Evolutionary conservation across 2,113 vertebrate species (phyloP), one percentile per base, ranked within the genome.

Genomic region (Circaetus gallicus): DNA sequence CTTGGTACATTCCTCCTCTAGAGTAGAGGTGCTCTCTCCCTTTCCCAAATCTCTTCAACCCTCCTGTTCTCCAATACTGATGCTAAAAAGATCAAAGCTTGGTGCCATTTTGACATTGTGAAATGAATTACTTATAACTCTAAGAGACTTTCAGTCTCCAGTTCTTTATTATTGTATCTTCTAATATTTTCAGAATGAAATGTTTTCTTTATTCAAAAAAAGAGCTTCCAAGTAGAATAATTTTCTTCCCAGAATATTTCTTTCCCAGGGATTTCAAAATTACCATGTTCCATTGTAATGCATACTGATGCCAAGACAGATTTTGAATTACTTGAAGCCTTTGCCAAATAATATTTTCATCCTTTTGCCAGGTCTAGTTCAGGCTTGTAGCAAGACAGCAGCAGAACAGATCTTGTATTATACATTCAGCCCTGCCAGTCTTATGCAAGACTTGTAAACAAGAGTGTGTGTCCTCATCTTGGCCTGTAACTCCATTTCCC

Each of bases 271-370:
- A 72, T 84, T 93, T 96, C 40, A 91, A 87, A 95, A 56, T 53
- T 25, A 31, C 34, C 18, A 4, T 32, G 25, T 79, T 90, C 40
- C 49, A 22, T 63, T 76, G n/a, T 67, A 78, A 47, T 22, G 71
- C 26, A 10, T 61, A 42, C 20, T 69, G 63, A 95, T 74, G 80
- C 47, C 85, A 81, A 90, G 82, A 8, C 63, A 81, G 38, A 62
- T 81, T 83, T 56, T 81, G 8, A 78, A 42, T 86, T 86, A 52
- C 74, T 55, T 85, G 42, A 79, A 85, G 19, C 18, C 16, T 92
- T 92, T 93, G 66, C 50, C 82, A 96, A 92, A 66, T 42, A 50
- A 15, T 66, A 42, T 89, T 89, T 92, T 89, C 38, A 66, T 55
- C 12, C 5, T 78, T 86, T 86, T 73, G 58, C 90, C 38, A 67